Evolutionary conservation across 2,113 vertebrate species (phyloP).

Genomic region (Zosterops japonicus): DNA sequence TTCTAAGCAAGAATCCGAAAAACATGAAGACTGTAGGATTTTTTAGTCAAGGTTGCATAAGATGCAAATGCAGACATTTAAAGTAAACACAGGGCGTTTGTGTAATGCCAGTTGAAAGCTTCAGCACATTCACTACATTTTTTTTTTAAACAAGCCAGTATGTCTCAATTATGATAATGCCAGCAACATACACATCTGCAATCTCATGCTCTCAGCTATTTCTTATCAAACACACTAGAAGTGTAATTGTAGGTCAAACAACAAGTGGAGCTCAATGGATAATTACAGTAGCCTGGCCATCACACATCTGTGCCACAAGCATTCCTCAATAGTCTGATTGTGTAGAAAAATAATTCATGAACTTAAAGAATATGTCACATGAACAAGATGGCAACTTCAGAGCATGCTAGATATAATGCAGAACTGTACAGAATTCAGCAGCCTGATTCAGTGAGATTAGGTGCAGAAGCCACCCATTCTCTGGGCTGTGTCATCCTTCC

Average conservation of each 20-base stretch:
- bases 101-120: background rate
- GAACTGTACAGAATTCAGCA: background rate
- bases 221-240: background rate
- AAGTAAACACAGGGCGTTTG: background rate
- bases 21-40: background rate
- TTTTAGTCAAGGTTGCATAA: background rate
- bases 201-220: background rate
- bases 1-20: background rate
- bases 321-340: background rate
- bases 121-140: background rate
- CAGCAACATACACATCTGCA: background rate
- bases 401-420: background rate
- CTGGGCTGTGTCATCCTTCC: background rate
- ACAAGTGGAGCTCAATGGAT: background rate
- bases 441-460: background rate
- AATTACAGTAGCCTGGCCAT: background rate
- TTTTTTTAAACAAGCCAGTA: background rate
- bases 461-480: background rate
- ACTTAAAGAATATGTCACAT: background rate
- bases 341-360: background rate
- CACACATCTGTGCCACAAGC: background rate
- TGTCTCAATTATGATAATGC: background rate
- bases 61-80: constrained; percentile 3
- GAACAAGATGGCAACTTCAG: background rate
- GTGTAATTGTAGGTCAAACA: background rate